These are phyloP conservation scores for Thalassaphorura encarpata DNA, from an alignment of 1,140 invertebrate species.

Conservation along the genomic window DNA sequence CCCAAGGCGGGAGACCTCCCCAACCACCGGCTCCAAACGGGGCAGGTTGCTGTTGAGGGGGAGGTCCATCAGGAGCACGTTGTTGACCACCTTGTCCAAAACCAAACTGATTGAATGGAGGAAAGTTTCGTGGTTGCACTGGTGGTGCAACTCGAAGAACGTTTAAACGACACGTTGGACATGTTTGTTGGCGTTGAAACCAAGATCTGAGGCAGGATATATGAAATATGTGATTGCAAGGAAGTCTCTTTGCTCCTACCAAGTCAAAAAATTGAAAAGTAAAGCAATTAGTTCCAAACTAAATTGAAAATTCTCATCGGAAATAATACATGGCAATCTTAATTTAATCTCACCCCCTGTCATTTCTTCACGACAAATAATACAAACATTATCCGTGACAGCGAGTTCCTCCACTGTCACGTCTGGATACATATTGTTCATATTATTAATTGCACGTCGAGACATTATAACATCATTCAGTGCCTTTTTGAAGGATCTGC, in stretches of 20 bases:
- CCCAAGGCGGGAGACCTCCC: constrained; percentile 20
- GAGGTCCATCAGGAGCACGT: background rate
- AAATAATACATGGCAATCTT: constrained; percentile 29
- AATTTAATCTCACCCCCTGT: constrained; percentile 42
- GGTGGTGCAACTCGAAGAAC: constrained; percentile 63
- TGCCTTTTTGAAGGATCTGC: constrained; percentile 94
- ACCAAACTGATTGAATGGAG: no score
- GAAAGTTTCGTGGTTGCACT: background rate
- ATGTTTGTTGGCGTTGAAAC: constrained; percentile 99
- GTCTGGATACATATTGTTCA: constrained; percentile 97
- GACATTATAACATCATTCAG: constrained; percentile 97
- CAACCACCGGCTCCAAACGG: constrained; percentile 17
- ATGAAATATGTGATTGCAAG: constrained; percentile 99
- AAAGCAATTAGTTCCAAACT: background rate
- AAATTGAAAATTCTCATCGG: background rate
- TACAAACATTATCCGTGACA: constrained; percentile 96
- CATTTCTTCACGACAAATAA: constrained; percentile 96
- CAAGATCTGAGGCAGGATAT: constrained; percentile 94
- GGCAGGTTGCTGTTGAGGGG: constrained; percentile 5
- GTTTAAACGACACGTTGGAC: constrained; percentile 95
- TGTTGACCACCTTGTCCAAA: background rate
- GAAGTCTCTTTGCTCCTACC: constrained; percentile 86
- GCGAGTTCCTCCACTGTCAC: constrained; percentile 86
- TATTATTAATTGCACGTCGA: constrained; percentile 88
- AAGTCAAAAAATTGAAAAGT: constrained; percentile 35